These are phyloP conservation scores for Neofelis nebulosa DNA, from an alignment of 2,113 vertebrate species.

Conservation along the genomic window DNA sequence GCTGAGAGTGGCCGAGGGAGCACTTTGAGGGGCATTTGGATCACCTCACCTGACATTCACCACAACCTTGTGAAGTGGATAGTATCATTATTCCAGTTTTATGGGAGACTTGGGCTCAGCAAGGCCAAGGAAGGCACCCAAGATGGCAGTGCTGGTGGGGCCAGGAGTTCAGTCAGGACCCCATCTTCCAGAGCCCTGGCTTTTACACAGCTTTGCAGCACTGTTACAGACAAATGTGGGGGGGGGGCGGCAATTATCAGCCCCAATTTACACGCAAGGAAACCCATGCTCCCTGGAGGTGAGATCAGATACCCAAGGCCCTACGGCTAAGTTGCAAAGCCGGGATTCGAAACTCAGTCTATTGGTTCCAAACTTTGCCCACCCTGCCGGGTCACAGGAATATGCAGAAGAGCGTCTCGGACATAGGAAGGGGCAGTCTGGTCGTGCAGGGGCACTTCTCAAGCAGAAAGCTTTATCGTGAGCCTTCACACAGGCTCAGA, in stretches of 20 bases:
- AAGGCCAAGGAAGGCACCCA: background rate
- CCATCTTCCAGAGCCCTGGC: background rate
- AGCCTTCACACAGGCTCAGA: background rate
- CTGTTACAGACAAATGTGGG: background rate
- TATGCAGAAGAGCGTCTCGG: background rate
- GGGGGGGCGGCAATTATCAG: background rate
- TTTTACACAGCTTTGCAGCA: background rate
- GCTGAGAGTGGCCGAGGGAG: background rate
- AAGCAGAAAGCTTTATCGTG: background rate
- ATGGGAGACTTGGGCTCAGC: background rate
- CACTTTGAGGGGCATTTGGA: background rate
- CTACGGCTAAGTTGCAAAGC: background rate
- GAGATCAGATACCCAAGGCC: background rate
- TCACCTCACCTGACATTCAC: background rate
- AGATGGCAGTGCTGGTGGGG: background rate
- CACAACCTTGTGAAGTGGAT: too few species aligned
- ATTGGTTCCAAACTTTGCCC: background rate
- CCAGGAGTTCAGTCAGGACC: background rate
- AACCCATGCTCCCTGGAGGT: background rate
- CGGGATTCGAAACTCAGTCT: background rate
- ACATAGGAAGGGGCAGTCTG: fast-evolving
- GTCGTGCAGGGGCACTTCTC: background rate
- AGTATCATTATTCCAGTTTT: background rate
- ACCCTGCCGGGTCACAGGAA: background rate
- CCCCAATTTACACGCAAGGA: background rate